Percentiles rank a stretch among this genome's conserved stretches.
phyloP scores from a whole-genome alignment of 2,797 vertebrate genomes.

The Rhinatrema bivittatum region DNA sequence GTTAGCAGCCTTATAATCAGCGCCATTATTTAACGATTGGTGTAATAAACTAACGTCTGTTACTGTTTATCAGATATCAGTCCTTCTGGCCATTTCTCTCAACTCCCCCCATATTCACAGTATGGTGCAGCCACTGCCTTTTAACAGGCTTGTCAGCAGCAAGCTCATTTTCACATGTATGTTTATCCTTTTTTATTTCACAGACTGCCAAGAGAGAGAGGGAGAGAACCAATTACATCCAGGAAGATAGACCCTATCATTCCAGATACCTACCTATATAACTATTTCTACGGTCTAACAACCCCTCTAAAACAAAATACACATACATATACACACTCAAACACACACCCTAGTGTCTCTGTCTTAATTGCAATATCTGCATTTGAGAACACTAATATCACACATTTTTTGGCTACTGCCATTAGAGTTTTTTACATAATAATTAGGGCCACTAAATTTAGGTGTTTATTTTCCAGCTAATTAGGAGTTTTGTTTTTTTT shows the following conservation, averaged over 20 bases:
- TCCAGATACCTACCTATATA: slow-evolving; percentile 52
- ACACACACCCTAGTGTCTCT: too few relatives aligned
- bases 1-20: slow-evolving; percentile 93
- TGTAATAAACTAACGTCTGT: slow-evolving; percentile 86
- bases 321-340: too few relatives aligned
- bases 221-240: slow-evolving; percentile 76
- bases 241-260: slow-evolving; percentile 66
- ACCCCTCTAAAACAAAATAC: slow-evolving; percentile 21
- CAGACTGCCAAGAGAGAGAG: slow-evolving; percentile 52
- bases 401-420: too few relatives aligned
- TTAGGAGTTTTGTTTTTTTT: too few relatives aligned
- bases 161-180: too few relatives aligned
- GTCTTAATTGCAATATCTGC: too few relatives aligned
- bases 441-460: too few relatives aligned
- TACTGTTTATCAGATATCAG: slow-evolving; percentile 84
- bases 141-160: slow-evolving; percentile 75
- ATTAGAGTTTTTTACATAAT: too few relatives aligned
- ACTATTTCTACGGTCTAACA: slow-evolving; percentile 56
- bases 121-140: slow-evolving; percentile 72
- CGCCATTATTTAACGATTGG: slow-evolving; percentile 88
- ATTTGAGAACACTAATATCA: too few relatives aligned
- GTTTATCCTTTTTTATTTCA: slow-evolving; percentile 62
- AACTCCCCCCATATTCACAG: slow-evolving; percentile 75
- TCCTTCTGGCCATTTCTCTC: slow-evolving; percentile 76
- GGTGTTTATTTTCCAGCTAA: too few relatives aligned